Evolutionary conservation across 37 sponge, comb jelly and placozoan species (phyloP).

Genomic region (Chondrosia reniformis): DNA sequence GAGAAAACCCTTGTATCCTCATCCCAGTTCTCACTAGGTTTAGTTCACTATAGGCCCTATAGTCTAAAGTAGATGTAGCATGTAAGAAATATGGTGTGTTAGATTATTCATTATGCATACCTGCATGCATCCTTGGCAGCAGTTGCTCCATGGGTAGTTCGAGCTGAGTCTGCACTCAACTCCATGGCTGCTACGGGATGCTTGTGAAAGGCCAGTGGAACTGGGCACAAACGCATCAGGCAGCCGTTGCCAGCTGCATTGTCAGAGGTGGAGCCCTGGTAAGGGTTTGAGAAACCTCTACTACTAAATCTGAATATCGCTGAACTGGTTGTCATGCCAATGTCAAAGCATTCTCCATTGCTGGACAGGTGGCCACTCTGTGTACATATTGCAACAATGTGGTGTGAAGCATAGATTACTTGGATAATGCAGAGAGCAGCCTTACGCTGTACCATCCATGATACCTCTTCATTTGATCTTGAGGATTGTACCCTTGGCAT

Average conservation of each 20-base stretch:
- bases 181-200: conserved; percentile 70
- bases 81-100: too few relatives aligned
- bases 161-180: conserved; percentile 47
- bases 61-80: too few relatives aligned
- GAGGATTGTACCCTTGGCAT: conserved; percentile 68
- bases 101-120: too few relatives aligned
- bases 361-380: conserved; percentile 78
- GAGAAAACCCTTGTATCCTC: too few relatives aligned
- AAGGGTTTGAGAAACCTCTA: conserved; percentile 35
- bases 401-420: background rate
- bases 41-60: too few relatives aligned
- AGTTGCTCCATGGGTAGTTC: conserved; percentile 66
- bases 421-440: background rate
- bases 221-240: conserved; percentile 76
- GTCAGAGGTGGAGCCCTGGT: conserved; percentile 51
- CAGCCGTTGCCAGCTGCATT: conserved; percentile 84
- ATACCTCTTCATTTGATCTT: conserved; percentile 63
- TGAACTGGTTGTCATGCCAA: conserved; percentile 58
- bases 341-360: conserved; percentile 77
- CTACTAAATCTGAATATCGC: conserved; percentile 47
- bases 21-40: too few relatives aligned
- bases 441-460: conserved; percentile 78
- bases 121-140: conserved; percentile 75
- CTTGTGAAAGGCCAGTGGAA: conserved; percentile 55
- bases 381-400: background rate